These are phyloP conservation scores for Caenorhabditis becei DNA, from an alignment of 2,888 invertebrate genomes.

Conservation along the genomic window DNA sequence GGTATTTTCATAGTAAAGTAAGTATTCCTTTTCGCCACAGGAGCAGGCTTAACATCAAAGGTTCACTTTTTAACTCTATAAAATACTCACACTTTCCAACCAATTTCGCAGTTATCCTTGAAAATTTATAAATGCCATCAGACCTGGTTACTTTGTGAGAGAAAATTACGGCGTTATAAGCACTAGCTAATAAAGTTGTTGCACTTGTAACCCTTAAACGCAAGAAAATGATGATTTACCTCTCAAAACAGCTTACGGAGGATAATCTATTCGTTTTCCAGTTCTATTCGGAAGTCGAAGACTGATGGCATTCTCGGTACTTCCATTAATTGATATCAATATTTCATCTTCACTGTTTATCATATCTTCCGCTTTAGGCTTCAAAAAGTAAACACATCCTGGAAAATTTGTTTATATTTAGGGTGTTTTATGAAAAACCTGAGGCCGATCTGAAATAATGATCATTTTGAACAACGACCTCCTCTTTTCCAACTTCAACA, in stretches of 20 bases:
- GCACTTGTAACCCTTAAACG: neutral
- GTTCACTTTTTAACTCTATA: neutral
- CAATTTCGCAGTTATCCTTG: conserved; percentile 21
- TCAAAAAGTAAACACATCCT: conserved; percentile 25
- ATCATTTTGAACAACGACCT: conserved; percentile 14
- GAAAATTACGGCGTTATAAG: conserved; percentile 7
- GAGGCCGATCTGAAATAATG: conserved; percentile 14
- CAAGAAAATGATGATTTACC: neutral
- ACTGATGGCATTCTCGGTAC: neutral
- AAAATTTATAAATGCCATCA: neutral
- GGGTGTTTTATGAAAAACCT: neutral
- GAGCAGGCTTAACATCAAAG: conserved; percentile 13
- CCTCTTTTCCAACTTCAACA: conserved; percentile 1
- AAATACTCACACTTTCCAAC: conserved; percentile 11
- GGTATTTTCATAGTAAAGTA: neutral
- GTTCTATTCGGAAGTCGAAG: neutral
- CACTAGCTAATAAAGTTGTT: neutral
- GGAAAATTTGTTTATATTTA: neutral
- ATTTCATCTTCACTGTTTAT: conserved; percentile 12
- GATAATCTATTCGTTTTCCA: neutral
- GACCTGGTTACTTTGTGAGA: conserved; percentile 3
- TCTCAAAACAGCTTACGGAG: neutral
- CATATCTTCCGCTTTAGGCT: neutral
- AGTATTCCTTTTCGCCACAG: neutral
- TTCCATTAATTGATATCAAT: neutral